phyloP scores from a whole-genome alignment of 2,797 vertebrate genomes.

The Spea hammondii region DNA sequence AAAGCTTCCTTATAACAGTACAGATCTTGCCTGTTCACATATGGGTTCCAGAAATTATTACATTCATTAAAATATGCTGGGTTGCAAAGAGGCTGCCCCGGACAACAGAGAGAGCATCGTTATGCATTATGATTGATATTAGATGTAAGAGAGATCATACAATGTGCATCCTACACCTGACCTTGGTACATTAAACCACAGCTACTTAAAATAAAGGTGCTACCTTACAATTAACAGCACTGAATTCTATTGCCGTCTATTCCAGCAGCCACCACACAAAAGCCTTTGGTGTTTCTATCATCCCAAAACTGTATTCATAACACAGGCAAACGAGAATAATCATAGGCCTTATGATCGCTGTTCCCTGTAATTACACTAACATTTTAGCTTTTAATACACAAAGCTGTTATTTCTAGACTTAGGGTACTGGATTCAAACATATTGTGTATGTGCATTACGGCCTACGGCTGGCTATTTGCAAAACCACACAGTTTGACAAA shows the following conservation, averaged over 20 bases:
- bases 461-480: slow-evolving; percentile 1
- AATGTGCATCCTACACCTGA: too few species aligned
- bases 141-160: neutral
- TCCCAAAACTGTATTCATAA: slow-evolving; percentile 61
- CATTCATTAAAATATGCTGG: neutral
- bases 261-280: slow-evolving; percentile 60
- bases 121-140: neutral
- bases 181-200: slow-evolving; percentile 55
- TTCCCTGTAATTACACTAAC: slow-evolving; percentile 48
- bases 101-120: neutral
- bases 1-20: too few species aligned
- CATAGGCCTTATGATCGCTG: slow-evolving; percentile 56
- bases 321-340: slow-evolving; percentile 61
- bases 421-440: slow-evolving; percentile 12
- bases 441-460: slow-evolving; percentile 3
- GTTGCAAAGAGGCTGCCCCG: neutral
- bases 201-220: slow-evolving; percentile 57
- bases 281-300: slow-evolving; percentile 58
- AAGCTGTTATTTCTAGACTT: slow-evolving; percentile 34
- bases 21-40: too few species aligned
- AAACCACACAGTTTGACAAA: slow-evolving; percentile 13
- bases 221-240: slow-evolving; percentile 62
- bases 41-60: too few species aligned
- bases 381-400: slow-evolving; percentile 51
- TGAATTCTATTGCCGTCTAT: slow-evolving; percentile 66